Conservation (phyloP, 2,797 vertebrate species). For the Allochrocebus solatus region DNA sequence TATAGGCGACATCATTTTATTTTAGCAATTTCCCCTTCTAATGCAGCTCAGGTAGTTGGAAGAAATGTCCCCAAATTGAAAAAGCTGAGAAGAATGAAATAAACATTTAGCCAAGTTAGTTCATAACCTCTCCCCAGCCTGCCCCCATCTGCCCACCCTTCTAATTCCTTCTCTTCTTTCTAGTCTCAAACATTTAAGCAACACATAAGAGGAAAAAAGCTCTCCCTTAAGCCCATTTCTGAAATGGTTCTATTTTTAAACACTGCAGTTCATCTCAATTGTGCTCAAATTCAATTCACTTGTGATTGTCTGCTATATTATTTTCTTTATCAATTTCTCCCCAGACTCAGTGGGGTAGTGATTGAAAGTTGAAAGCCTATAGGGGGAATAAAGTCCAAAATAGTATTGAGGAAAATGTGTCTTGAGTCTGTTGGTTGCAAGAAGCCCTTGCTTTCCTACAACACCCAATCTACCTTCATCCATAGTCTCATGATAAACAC, state of each 20-base stretch:
- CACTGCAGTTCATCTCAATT: conserved; percentile 76
- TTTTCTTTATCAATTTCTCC: conserved; percentile 83
- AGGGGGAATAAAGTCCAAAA: conserved; percentile 76
- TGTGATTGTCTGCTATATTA: conserved; percentile 79
- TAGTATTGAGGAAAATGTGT: conserved; percentile 73
- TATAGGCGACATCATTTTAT: conserved; percentile 45
- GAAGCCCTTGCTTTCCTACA: conserved; percentile 6
- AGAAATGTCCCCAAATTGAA: conserved; percentile 61
- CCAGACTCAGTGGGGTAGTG: conserved; percentile 79
- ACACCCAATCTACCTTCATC: conserved; percentile 26
- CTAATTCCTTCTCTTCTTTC: conserved; percentile 56
- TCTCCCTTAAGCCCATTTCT: conserved; percentile 69
- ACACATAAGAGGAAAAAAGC: conserved; percentile 42
- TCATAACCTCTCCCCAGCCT: background rate
- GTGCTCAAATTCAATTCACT: conserved; percentile 81
- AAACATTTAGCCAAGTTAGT: conserved; percentile 56
- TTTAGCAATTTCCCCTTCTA: conserved; percentile 66
- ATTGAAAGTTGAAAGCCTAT: conserved; percentile 78
- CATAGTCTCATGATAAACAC: conserved; percentile 40
- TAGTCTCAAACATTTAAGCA: conserved; percentile 60
- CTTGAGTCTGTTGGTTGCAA: conserved; percentile 52
- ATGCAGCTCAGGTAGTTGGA: conserved; percentile 57
- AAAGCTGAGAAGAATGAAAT: conserved; percentile 70
- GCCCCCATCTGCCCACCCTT: background rate
- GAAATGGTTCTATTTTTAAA: conserved; percentile 75